Evolutionary conservation across 2,113 vertebrate species (phyloP), one percentile per base, ranked within the genome.

Genomic region (Capricornis sumatraensis): DNA sequence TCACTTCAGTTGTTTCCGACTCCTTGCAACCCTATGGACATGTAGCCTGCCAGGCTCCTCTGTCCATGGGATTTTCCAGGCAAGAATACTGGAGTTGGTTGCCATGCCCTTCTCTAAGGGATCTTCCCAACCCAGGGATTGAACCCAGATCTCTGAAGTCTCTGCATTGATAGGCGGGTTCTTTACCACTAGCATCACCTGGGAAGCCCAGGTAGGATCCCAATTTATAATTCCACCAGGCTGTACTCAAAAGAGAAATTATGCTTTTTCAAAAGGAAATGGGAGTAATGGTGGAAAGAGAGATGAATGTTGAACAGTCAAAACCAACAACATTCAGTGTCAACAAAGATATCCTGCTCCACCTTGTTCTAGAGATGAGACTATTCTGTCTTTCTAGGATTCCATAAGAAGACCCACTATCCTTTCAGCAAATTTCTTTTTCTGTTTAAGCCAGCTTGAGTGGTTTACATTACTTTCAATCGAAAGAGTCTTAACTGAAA

Each of bases 401-500:
- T 83, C 50, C 30, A 13, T 5, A 10, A 53, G 30, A 53, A 30
- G 2, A 2, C 12, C 58, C 11, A 0, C 33, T n/a, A 16, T 43
- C 50, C 27, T 88, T 52, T 9, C 10, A 93, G 50, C 6, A 87
- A 89, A 53, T 84, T 89, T 0, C 14, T 28, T 78, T 62, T 74
- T 74, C 76, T 83, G 16, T 60, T 84, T 81, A 74, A 88, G 33
- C 71, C 83, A 88, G 21, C 16, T 87, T 89, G 28, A 55, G 10
- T 93, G 43, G 55, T 82, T 95, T 95, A 17, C 50, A 28, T 67
- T 55, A 78, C 78, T 96, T 93, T 86, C 67, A 84, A n/a, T 71
- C 47, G 47, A 74, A 97, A 30, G 15, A 88, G 55, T 88, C 23
- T 95, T 85, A 82, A 88, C 57, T 40, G 82, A 98, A 58, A 60